phyloP scores from a whole-genome alignment of 2,888 invertebrate genomes.

The Laothoe populi region DNA sequence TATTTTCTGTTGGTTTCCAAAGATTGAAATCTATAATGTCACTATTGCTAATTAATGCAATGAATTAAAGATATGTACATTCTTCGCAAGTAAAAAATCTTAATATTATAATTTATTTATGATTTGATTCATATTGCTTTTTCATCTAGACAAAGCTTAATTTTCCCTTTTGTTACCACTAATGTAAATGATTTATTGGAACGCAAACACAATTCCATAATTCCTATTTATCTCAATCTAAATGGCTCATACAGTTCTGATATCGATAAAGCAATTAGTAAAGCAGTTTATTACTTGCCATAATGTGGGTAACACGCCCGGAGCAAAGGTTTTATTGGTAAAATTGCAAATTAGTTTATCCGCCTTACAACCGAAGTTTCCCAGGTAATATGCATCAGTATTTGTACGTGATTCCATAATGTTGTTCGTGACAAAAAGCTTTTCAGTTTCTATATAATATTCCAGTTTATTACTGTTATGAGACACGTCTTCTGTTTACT shows the following conservation, averaged over 20 bases:
- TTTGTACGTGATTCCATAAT: conserved; percentile 57
- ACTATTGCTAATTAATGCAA: neutral
- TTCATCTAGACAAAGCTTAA: neutral
- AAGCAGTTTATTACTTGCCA: conserved; percentile 59
- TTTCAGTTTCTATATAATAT: conserved; percentile 54
- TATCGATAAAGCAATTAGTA: conserved; percentile 73
- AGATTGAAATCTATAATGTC: neutral
- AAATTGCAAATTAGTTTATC: conserved; percentile 73
- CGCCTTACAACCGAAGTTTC: conserved; percentile 60
- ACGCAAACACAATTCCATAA: conserved; percentile 17
- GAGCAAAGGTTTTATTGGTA: conserved; percentile 73
- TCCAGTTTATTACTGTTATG: conserved; percentile 54
- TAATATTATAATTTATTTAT: neutral
- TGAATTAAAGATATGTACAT: too few relatives aligned
- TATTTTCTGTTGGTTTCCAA: neutral
- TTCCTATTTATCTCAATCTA: conserved; percentile 69
- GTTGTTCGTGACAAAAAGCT: conserved; percentile 54
- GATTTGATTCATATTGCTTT: neutral
- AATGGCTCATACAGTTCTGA: conserved; percentile 66
- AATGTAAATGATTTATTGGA: neutral
- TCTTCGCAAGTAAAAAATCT: too few relatives aligned
- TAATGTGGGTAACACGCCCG: conserved; percentile 54
- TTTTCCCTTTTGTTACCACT: neutral
- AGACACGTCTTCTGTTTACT: conserved; percentile 57
- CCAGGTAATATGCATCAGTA: conserved; percentile 55